Evolutionary conservation across 1,140 invertebrate species (phyloP), one percentile per base, ranked within the genome.

Genomic region (Heliconius hermathena): DNA sequence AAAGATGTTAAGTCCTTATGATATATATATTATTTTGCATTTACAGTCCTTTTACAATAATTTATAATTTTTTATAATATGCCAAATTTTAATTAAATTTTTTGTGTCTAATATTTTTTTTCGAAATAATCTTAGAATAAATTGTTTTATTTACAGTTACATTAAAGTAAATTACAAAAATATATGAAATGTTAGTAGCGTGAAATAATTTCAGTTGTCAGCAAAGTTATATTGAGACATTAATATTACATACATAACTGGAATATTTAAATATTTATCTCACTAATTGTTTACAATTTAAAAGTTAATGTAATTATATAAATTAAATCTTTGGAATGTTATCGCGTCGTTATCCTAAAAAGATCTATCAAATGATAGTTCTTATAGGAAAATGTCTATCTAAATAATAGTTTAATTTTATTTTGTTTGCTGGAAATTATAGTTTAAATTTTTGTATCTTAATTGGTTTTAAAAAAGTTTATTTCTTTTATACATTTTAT

Each of bases 261-360:
- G 60, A 66, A 22, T 13, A 66, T 66, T 66, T 66, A 66, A 66
- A 66, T 66, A 29, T 9, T n/a, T n/a, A 57, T 57, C n/a, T 22
- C 20, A n/a, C 20, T 57, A 22, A 22, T 22, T 22, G n/a, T 9
- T 57, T 57, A 57, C 54, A 57, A 57, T 11, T 66, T 66, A 26
- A 66, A 66, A 66, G 22, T 66, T 16, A 66, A 66, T 29, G 26
- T 29, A 13, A 36, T 26, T 66, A 26, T 66, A 26, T 66, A 29
- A 66, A 66, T 66, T 26, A 66, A 76, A 49, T 76, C 74, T 76
- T 76, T 76, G 74, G 74, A 76, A 70, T 70, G 57, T 5, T 36
- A 33, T 76, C 74, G 8, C 26, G 8, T 29, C 4, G 3, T 66
- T 29, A 66, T 66, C 26, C 60, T 66, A 66, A 66, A 66, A 66